Evolutionary conservation across 2,888 invertebrate genomes (phyloP).

Genomic region (Brachylomia viminalis): DNA sequence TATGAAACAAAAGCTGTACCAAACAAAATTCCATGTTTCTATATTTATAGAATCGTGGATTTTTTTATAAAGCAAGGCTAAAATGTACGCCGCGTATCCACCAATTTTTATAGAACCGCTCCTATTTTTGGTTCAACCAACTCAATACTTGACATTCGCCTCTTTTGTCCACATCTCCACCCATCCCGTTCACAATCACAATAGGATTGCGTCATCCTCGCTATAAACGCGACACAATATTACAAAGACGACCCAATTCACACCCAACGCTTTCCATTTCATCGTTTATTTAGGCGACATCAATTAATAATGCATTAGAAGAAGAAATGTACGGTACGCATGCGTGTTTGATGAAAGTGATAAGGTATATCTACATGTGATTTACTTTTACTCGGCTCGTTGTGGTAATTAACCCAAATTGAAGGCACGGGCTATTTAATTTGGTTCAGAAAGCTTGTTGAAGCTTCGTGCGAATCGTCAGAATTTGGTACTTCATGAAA

Average conservation of each 20-base stretch:
- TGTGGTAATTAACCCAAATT: conserved; percentile 69
- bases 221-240: conserved; percentile 59
- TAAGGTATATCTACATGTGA: conserved; percentile 71
- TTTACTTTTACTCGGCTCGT: conserved; percentile 72
- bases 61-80: too few relatives aligned
- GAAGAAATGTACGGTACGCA: conserved; percentile 67
- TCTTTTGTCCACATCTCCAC: conserved; percentile 53
- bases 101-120: conserved; percentile 18
- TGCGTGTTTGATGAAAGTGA: conserved; percentile 75
- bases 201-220: conserved; percentile 51
- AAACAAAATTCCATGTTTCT: not conserved
- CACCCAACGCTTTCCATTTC: conserved; percentile 76
- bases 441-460: conserved; percentile 31
- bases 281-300: conserved; percentile 69
- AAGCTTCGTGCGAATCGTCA: conserved; percentile 16
- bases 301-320: conserved; percentile 76
- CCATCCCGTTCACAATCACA: conserved; percentile 56
- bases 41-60: too few relatives aligned
- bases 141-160: conserved; percentile 39
- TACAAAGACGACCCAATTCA: conserved; percentile 69
- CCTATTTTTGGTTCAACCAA: conserved; percentile 10
- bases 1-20: too few relatives aligned
- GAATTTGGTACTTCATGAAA: conserved; percentile 34
- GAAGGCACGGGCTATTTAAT: conserved; percentile 60
- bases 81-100: not conserved